Evolutionary conservation across 2,888 invertebrate species (phyloP).

Genomic region (Limenitis camilla): DNA sequence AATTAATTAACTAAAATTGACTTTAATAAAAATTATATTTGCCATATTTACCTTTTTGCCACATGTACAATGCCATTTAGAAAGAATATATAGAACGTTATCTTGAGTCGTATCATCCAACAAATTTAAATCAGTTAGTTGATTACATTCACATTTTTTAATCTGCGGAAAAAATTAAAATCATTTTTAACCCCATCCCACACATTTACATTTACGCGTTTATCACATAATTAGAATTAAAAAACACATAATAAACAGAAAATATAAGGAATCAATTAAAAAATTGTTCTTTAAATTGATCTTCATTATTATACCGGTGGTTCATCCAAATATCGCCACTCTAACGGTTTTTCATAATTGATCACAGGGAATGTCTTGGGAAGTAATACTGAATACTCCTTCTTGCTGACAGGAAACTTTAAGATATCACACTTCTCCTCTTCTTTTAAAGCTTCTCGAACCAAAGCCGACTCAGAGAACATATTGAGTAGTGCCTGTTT

Average conservation of each 20-base stretch:
- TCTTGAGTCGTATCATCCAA: constrained; percentile 60
- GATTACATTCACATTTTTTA: constrained; percentile 65
- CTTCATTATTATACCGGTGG: constrained; percentile 35
- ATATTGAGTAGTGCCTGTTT: constrained; percentile 47
- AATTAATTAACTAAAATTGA: no score
- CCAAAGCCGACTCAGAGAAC: constrained; percentile 37
- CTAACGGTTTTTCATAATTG: constrained; percentile 43
- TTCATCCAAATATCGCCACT: constrained; percentile 59
- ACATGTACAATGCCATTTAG: constrained; percentile 64
- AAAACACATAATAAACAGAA: neutral
- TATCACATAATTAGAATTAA: no score
- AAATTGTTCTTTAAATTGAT: neutral
- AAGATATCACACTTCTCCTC: constrained; percentile 44
- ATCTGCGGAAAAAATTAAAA: constrained; percentile 39
- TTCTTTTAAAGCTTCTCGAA: constrained; percentile 42
- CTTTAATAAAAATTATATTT: no score
- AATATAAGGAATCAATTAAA: no score
- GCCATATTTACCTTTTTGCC: constrained; percentile 50
- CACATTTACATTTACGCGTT: no score
- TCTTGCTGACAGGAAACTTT: constrained; percentile 37
- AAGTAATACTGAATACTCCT: constrained; percentile 53
- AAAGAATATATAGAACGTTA: constrained; percentile 55
- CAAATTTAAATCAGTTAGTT: constrained; percentile 51
- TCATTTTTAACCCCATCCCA: no score
- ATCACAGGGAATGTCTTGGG: constrained; percentile 53